phyloP scores from a whole-genome alignment of 2,888 invertebrate species.

The Oxystoma pomonae region DNA sequence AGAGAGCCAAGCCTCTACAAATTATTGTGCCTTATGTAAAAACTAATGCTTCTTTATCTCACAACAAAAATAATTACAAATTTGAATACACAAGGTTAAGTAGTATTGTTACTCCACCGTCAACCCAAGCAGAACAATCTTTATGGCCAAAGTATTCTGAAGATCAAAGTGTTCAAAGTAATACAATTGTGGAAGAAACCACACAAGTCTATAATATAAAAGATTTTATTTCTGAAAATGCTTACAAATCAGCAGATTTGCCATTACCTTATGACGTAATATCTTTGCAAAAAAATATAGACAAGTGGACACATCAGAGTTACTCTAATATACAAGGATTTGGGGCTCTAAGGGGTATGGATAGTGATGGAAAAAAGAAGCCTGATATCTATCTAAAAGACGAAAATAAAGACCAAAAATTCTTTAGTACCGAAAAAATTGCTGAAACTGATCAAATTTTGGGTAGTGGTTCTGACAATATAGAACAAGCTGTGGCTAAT shows the following conservation, averaged over 20 bases:
- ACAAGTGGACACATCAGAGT: conserved; percentile 79
- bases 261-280: conserved; percentile 66
- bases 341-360: conserved; percentile 29
- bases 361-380: neutral
- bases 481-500: neutral
- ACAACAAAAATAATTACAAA: conserved; percentile 15
- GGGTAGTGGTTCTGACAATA: neutral
- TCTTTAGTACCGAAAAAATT: neutral
- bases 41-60: conserved; percentile 34
- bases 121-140: conserved; percentile 32
- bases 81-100: conserved; percentile 38
- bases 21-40: conserved; percentile 79
- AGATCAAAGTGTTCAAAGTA: conserved; percentile 47
- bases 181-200: conserved; percentile 49
- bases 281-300: conserved; percentile 76
- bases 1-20: conserved; percentile 65
- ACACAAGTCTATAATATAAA: conserved; percentile 50
- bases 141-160: conserved; percentile 35
- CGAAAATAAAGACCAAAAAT: neutral
- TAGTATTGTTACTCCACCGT: conserved; percentile 39
- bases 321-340: conserved; percentile 52
- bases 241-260: conserved; percentile 34
- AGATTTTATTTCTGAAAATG: conserved; percentile 46
- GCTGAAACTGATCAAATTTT: neutral
- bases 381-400: neutral